Evolutionary conservation across 64 coral and sea anemone genomes (phyloP).

Genomic region (Stylophora pistillata): DNA sequence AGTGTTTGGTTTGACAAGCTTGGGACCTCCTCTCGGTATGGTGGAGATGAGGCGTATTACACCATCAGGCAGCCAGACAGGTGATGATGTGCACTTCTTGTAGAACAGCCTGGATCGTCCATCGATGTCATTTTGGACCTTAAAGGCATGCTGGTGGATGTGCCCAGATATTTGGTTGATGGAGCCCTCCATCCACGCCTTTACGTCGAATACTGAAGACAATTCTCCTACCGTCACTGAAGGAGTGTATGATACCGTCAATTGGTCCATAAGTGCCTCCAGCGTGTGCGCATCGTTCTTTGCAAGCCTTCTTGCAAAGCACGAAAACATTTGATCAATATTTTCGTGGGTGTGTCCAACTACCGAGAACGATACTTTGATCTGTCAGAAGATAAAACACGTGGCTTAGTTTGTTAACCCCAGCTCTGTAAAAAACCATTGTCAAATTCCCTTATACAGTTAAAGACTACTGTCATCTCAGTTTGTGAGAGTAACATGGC

Average conservation of each 20-base stretch:
- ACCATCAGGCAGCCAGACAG: not conserved
- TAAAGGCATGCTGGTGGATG: slow-evolving; percentile 38
- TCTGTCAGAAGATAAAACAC: too few species aligned
- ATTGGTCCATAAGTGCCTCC: not conserved
- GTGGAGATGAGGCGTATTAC: slow-evolving; percentile 13
- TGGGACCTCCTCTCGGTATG: too few species aligned
- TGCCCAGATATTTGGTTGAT: slow-evolving; percentile 6
- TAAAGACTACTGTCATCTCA: too few species aligned
- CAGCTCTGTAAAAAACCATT: too few species aligned
- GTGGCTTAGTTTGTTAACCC: too few species aligned
- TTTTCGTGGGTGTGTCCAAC: slow-evolving; percentile 52
- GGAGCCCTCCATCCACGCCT: slow-evolving; percentile 31
- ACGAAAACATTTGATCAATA: slow-evolving; percentile 64
- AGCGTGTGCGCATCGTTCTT: slow-evolving; percentile 18
- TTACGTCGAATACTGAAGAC: not conserved
- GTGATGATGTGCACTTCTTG: not conserved
- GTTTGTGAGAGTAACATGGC: too few species aligned
- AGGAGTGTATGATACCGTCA: not conserved
- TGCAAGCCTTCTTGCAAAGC: slow-evolving; percentile 5
- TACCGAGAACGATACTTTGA: too few species aligned
- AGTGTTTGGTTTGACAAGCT: not conserved
- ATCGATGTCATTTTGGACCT: not conserved
- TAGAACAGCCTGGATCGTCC: not conserved
- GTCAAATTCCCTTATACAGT: too few species aligned
- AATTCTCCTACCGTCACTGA: not conserved